Evolutionary conservation across 1,140 invertebrate genomes (phyloP).

Genomic region (Saccostrea cuccullata): DNA sequence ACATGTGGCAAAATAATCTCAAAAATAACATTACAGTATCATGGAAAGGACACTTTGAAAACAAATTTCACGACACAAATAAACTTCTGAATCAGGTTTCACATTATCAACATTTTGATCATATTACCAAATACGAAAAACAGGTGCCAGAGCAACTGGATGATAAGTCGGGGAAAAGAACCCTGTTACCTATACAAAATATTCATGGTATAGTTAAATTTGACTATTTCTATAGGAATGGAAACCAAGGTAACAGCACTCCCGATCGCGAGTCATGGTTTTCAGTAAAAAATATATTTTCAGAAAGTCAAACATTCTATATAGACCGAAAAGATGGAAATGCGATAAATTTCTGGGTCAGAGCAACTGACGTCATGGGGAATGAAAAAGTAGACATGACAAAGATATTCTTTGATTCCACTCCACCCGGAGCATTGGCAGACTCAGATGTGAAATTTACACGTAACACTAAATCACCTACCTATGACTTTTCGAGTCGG

Average conservation of each 20-base stretch:
- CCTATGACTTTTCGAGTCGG: neutral
- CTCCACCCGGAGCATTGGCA: neutral
- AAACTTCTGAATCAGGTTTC: no score
- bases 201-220: conserved; percentile 46
- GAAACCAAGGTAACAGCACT: conserved; percentile 13
- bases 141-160: no score
- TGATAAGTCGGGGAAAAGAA: conserved; percentile 32
- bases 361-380: conserved; percentile 42
- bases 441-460: neutral
- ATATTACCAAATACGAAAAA: no score
- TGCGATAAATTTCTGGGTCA: conserved; percentile 46
- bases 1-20: no score
- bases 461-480: neutral
- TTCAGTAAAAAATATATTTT: neutral
- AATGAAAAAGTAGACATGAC: conserved; percentile 42
- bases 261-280: conserved; percentile 41
- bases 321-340: conserved; percentile 40
- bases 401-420: conserved; percentile 39
- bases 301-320: conserved; percentile 32
- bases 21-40: no score
- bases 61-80: no score
- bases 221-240: conserved; percentile 7
- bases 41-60: no score
- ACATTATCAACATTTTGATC: no score
- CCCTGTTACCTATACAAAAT: conserved; percentile 34